phyloP scores from a whole-genome alignment of 2,797 vertebrate species.

The Salarias fasciatus region DNA sequence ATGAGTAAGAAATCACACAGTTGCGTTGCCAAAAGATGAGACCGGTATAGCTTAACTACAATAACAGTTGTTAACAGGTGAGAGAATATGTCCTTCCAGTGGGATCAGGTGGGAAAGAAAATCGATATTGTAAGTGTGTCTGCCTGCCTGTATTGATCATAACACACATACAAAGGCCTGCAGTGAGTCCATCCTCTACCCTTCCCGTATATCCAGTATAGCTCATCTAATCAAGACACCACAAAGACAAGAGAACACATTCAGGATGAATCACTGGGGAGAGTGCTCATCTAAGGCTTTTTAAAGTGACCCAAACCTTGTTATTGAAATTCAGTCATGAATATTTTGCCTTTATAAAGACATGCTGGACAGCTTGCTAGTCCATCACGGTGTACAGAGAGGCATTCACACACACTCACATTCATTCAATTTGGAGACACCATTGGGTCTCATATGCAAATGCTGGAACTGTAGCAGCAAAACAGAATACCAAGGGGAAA shows the following conservation, averaged over 20 bases:
- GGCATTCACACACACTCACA: no score
- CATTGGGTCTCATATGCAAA: no score
- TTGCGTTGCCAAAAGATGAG: background rate
- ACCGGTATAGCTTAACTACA: conserved; percentile 27
- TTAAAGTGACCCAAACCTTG: no score
- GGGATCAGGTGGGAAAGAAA: conserved; percentile 36
- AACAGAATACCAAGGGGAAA: no score
- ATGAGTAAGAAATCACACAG: conserved; percentile 18
- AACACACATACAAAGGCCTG: conserved; percentile 38
- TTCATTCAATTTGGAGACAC: no score
- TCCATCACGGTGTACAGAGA: no score
- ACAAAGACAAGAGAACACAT: conserved; percentile 4
- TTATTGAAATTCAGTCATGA: no score
- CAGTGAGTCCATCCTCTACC: conserved; percentile 34
- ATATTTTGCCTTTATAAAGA: no score
- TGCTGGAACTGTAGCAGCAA: no score
- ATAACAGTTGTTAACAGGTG: conserved; percentile 47
- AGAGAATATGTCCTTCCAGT: conserved; percentile 37
- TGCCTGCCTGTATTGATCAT: conserved; percentile 49
- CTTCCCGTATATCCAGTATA: conserved; percentile 6
- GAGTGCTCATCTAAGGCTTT: no score
- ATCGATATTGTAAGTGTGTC: conserved; percentile 60
- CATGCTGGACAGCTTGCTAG: no score
- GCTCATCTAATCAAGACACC: conserved; percentile 22
- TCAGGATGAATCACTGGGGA: background rate